Conservation (phyloP, 2,113 vertebrate species). For the Labrus mixtus region DNA sequence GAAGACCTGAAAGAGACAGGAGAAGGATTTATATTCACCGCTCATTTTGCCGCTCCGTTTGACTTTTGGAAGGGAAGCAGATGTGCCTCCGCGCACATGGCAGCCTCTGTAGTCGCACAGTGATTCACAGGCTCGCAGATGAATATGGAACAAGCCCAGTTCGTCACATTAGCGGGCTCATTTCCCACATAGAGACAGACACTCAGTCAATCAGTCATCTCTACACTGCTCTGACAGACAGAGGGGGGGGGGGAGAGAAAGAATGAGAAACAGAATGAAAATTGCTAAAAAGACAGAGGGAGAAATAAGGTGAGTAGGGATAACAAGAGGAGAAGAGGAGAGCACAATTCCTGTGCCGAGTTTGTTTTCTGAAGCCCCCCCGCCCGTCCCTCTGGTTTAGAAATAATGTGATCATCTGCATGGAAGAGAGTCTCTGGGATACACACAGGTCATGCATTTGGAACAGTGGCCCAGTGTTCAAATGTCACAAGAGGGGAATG, state of each 20-base stretch:
- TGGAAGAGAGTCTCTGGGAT: slow-evolving; percentile 33
- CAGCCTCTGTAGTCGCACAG: slow-evolving; percentile 39
- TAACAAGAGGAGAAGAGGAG: slow-evolving; percentile 8
- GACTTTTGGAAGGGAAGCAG: slow-evolving; percentile 68
- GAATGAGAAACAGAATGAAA: slow-evolving; percentile 28
- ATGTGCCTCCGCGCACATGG: slow-evolving; percentile 57
- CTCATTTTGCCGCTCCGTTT: slow-evolving; percentile 66
- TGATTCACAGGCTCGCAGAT: slow-evolving; percentile 68
- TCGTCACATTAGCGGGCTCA: slow-evolving; percentile 76
- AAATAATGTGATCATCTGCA: slow-evolving; percentile 48
- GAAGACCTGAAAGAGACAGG: slow-evolving; percentile 72
- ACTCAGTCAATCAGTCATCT: slow-evolving; percentile 66
- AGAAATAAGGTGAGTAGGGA: slow-evolving; percentile 23
- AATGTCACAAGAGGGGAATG: slow-evolving; percentile 9
- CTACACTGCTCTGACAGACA: slow-evolving; percentile 37
- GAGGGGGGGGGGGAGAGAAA: background rate
- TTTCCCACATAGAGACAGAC: slow-evolving; percentile 67
- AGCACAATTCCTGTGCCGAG: slow-evolving; percentile 5
- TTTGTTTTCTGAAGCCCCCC: slow-evolving; percentile 44
- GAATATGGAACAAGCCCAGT: slow-evolving; percentile 76
- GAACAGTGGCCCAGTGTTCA: slow-evolving; percentile 8
- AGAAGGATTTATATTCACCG: slow-evolving; percentile 67
- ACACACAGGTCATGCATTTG: slow-evolving; percentile 15
- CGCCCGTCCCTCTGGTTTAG: slow-evolving; percentile 13
- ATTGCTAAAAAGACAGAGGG: slow-evolving; percentile 13